Percentiles rank a stretch among this genome's conserved stretches.
phyloP scores from a whole-genome alignment of 2,888 invertebrate genomes.

The Danaus chrysippus region DNA sequence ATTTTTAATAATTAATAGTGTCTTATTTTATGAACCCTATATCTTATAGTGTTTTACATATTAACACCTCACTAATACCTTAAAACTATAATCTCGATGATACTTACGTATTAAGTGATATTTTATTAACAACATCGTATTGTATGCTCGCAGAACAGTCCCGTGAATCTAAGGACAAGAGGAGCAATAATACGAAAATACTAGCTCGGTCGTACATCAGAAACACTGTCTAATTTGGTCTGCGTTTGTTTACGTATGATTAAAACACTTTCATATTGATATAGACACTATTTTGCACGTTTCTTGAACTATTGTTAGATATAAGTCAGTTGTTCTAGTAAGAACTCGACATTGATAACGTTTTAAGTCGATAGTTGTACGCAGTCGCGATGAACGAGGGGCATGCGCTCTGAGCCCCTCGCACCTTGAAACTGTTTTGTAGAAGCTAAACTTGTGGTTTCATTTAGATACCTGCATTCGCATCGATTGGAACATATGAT shows the following conservation, averaged over 20 bases:
- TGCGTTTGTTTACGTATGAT: conserved; percentile 30
- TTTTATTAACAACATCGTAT: conserved; percentile 59
- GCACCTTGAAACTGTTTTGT: conserved; percentile 43
- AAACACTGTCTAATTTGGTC: conserved; percentile 52
- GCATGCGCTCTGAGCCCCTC: conserved; percentile 57
- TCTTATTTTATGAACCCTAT: conserved; percentile 12
- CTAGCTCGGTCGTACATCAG: conserved; percentile 70
- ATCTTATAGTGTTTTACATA: too few relatives aligned
- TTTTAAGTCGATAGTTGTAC: conserved; percentile 26
- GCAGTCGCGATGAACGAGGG: conserved; percentile 50
- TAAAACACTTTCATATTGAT: conserved; percentile 37
- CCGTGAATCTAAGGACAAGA: conserved; percentile 65
- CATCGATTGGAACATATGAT: conserved; percentile 57
- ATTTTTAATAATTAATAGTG: conserved; percentile 9
- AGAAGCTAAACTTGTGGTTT: conserved; percentile 41
- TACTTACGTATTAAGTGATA: conserved; percentile 71
- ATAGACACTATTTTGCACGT: conserved; percentile 20
- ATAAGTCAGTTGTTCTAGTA: conserved; percentile 29
- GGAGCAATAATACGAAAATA: conserved; percentile 52
- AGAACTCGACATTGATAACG: conserved; percentile 48
- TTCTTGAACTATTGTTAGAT: conserved; percentile 21
- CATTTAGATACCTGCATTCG: conserved; percentile 45
- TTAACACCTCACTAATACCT: too few relatives aligned
- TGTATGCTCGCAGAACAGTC: conserved; percentile 68
- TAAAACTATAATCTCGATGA: background rate